Percentiles rank a stretch among this genome's conserved stretches.
Evolutionary conservation across 2,888 invertebrate genomes (phyloP).

Genomic region (Trypoxylon attenuatum): DNA sequence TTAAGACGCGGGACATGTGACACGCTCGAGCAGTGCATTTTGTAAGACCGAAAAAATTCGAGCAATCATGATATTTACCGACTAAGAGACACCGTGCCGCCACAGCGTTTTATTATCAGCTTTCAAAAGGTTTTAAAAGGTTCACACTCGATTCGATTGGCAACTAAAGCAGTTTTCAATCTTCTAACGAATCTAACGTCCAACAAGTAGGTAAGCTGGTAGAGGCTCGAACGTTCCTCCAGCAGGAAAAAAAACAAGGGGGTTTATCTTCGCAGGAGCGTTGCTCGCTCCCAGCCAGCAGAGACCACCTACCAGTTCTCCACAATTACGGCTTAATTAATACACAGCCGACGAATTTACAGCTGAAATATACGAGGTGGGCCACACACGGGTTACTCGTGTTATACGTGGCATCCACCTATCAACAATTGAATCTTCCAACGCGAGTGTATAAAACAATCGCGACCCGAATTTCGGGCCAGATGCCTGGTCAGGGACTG

Average conservation of each 20-base stretch:
- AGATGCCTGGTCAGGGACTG: not conserved
- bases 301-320: constrained; percentile 22
- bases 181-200: too few species aligned
- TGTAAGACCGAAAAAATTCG: constrained; percentile 35
- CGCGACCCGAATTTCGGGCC: not conserved
- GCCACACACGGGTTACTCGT: not conserved
- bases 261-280: not conserved
- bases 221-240: not conserved
- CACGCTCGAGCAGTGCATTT: constrained; percentile 30
- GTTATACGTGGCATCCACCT: not conserved
- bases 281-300: not conserved
- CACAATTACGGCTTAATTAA: constrained; percentile 32
- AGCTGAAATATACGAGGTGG: not conserved
- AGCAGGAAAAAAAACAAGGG: constrained; percentile 1
- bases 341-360: constrained; percentile 19
- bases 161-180: too few species aligned
- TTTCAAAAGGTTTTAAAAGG: too few species aligned
- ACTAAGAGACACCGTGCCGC: too few species aligned
- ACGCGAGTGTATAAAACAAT: not conserved
- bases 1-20: constrained; percentile 35
- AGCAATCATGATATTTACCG: constrained; percentile 31
- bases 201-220: too few species aligned
- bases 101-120: too few species aligned
- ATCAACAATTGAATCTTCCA: not conserved
- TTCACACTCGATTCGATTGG: too few species aligned